Conservation (phyloP, 1,140 invertebrate genomes). For the Aphelenchoides avenae region DNA sequence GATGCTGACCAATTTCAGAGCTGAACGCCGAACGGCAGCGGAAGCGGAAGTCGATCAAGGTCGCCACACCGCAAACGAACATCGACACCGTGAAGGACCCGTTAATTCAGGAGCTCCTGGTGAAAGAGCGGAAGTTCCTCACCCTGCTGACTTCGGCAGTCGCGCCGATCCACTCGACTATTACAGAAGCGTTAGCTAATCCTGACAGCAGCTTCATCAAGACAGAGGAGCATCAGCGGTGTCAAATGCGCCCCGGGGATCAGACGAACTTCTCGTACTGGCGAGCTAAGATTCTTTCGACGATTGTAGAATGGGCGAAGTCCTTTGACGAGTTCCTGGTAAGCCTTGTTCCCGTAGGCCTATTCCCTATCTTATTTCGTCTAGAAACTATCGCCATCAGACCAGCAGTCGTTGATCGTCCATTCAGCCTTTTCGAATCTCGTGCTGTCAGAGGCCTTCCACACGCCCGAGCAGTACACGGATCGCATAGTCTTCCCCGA, state of each 20-base stretch:
- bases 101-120: slow-evolving; percentile 26
- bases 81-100: slow-evolving; percentile 37
- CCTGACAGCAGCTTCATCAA: slow-evolving; percentile 25
- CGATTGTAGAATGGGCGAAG: slow-evolving; percentile 54
- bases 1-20: slow-evolving; percentile 26
- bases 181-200: slow-evolving; percentile 35
- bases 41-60: slow-evolving; percentile 35
- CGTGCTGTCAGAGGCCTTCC: slow-evolving; percentile 57
- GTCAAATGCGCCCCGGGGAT: slow-evolving; percentile 38
- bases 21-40: slow-evolving; percentile 54
- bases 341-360: slow-evolving; percentile 1
- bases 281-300: slow-evolving; percentile 54
- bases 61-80: not conserved
- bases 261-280: slow-evolving; percentile 58
- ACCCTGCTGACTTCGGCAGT: slow-evolving; percentile 43
- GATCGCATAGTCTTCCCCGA: slow-evolving; percentile 54
- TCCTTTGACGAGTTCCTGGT: slow-evolving; percentile 46
- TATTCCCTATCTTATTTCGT: slow-evolving; percentile 5
- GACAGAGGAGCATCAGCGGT: slow-evolving; percentile 32
- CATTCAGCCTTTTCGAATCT: slow-evolving; percentile 52
- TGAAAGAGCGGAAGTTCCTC: slow-evolving; percentile 49
- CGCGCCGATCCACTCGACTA: slow-evolving; percentile 44
- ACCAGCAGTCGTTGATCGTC: slow-evolving; percentile 46
- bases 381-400: slow-evolving; percentile 31
- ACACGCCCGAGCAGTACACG: slow-evolving; percentile 53